Base-by-base conservation (phyloP, 1,140 invertebrate species). In the Ectropis grisescens region DNA sequence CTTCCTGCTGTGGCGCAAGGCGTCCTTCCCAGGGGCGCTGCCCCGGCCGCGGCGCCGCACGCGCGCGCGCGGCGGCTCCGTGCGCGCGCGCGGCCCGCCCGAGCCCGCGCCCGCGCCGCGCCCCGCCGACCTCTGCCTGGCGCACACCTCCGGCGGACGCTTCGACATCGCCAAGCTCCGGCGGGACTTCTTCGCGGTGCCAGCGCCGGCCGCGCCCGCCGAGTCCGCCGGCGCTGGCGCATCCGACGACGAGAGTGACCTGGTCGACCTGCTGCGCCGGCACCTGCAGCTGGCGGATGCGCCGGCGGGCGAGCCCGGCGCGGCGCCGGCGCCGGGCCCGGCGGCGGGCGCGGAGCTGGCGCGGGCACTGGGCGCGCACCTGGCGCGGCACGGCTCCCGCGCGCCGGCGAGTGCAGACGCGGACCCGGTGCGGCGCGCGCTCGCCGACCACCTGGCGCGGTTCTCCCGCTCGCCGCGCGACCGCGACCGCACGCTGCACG, bases 1-100 rank as follows among this genome's bases (percentile, higher is more conserved):
- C 25, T 95, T 94, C 51, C 65, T 95, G 9, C 71, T 93, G 0
- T 93, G 92, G 92, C 84, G 92, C 23, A 92, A 93, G 61, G 87
- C 89, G 11, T 92, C 91, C 0, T 93, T 91, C 65, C 91, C 89
- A 0, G 90, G 90, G 0, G 90, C 86, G 22, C 59, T 90, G 12
- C 80, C 84, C 1, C 85, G 84, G 33, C 75, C 84, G 25, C 85
- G 85, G 19, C 72, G 85, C 8, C 82, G 85, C 29, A 76, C 82
- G 10, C 58, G 84, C 14, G 57, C 72, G 6, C 89, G 88, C 44
- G 87, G 88, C 2, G 90, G 85, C 13, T 91, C 86, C 41, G 89
- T 86, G 40, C 64, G 89, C 13, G 88, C 88, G 24, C 81, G 85
- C 0, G 85, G 85, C 29, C 87, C 86, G 0, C 87, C 87, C 0